Conservation (phyloP, 2,797 vertebrate genomes). For the Natrix natrix region DNA sequence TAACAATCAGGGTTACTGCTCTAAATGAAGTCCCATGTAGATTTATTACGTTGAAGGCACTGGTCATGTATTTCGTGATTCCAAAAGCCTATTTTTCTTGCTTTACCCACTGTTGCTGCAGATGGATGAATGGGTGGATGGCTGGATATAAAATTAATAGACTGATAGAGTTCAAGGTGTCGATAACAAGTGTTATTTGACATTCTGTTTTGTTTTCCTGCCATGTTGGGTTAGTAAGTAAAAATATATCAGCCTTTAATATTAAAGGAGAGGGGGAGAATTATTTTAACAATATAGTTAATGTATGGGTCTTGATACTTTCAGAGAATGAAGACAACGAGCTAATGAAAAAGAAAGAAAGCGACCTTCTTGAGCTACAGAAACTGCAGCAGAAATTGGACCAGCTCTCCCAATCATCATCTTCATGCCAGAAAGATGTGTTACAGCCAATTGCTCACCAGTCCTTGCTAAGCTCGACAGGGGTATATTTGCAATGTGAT, state of each 20-base stretch:
- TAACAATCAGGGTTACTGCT: no score
- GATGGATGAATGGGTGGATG: background rate
- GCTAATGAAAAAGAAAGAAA: slow-evolving; percentile 69
- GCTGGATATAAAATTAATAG: background rate
- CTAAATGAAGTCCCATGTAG: background rate
- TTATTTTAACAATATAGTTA: background rate
- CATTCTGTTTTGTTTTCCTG: background rate
- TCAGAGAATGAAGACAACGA: slow-evolving; percentile 72
- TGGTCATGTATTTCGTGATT: background rate
- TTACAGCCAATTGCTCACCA: slow-evolving; percentile 9
- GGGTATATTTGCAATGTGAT: slow-evolving; percentile 32
- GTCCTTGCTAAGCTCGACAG: background rate
- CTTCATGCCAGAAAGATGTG: slow-evolving; percentile 35
- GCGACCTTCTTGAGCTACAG: slow-evolving; percentile 70
- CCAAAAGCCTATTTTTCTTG: background rate
- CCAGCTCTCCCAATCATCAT: slow-evolving; percentile 64
- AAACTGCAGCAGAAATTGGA: slow-evolving; percentile 71
- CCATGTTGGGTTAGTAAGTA: background rate
- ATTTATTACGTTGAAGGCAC: background rate
- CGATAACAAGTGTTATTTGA: background rate
- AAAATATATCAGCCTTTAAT: background rate
- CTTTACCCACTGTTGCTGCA: background rate
- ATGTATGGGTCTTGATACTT: background rate
- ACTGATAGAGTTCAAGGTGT: background rate
- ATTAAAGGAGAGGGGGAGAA: background rate